Evolutionary conservation across 2,113 vertebrate genomes (phyloP).

Genomic region (Melierax canorus): DNA sequence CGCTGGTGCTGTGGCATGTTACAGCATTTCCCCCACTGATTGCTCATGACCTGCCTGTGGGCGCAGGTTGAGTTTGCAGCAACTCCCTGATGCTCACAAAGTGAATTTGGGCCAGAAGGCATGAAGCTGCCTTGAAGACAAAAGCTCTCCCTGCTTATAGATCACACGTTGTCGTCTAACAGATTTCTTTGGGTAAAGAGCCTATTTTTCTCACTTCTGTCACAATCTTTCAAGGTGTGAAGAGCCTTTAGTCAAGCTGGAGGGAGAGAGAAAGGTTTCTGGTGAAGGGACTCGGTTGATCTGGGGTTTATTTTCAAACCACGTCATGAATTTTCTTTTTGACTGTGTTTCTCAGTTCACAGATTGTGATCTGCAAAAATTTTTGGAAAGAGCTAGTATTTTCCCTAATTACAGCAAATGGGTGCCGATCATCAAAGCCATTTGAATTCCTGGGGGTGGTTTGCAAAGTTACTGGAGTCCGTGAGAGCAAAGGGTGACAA

Average conservation of each 20-base stretch:
- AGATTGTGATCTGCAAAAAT: background rate
- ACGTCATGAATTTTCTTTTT: background rate
- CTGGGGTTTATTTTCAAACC: background rate
- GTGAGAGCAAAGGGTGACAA: accelerated
- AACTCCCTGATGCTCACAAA: background rate
- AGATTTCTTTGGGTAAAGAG: background rate
- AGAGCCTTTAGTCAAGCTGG: background rate
- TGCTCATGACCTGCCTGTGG: background rate
- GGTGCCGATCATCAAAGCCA: background rate
- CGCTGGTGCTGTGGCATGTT: accelerated
- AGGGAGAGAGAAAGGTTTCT: background rate
- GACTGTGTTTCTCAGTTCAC: background rate
- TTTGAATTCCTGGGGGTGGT: background rate
- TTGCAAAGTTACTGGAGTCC: background rate
- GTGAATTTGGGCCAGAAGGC: background rate
- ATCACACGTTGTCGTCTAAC: background rate
- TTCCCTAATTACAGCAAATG: background rate
- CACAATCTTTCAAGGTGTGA: background rate
- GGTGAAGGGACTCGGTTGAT: background rate
- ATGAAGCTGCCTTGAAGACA: background rate
- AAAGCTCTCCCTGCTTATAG: background rate
- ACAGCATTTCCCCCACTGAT: background rate
- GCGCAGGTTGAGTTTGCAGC: background rate
- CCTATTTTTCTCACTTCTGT: background rate
- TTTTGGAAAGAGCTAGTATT: background rate